A percentile compares a stretch with the other conserved stretches of the same genome.
Conservation (phyloP, 2,113 vertebrate species). For the Paramormyrops kingsleyae region DNA sequence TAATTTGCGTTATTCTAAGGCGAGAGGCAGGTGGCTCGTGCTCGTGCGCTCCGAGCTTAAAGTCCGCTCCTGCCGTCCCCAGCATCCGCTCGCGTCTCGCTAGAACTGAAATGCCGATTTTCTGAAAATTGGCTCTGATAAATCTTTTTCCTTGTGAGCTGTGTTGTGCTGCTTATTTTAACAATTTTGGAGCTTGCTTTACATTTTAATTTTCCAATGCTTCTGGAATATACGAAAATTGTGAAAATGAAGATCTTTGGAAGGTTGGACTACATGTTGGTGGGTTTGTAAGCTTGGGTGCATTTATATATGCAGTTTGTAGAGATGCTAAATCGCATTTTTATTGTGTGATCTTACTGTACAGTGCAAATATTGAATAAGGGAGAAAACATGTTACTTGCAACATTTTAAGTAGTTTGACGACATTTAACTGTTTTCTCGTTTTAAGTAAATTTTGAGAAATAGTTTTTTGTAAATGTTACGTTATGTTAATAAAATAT, state of each 20-base stretch:
- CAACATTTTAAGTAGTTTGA: background rate
- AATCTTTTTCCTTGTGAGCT: background rate
- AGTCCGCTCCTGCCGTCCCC: background rate
- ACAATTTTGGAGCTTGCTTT: background rate
- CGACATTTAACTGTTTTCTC: background rate
- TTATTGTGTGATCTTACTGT: background rate
- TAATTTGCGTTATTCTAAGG: constrained; percentile 58
- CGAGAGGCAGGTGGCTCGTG: constrained; percentile 43
- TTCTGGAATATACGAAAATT: constrained; percentile 41
- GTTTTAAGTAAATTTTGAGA: background rate
- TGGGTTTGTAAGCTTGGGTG: constrained; percentile 50
- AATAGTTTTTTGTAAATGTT: background rate
- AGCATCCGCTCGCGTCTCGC: background rate
- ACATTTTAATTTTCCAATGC: constrained; percentile 32
- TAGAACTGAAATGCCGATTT: constrained; percentile 6
- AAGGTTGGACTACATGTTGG: constrained; percentile 64
- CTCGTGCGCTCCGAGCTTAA: constrained; percentile 22
- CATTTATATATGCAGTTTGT: background rate
- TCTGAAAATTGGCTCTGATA: background rate
- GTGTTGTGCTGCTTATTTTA: background rate
- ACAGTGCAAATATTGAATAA: background rate
- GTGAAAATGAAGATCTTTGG: constrained; percentile 74
- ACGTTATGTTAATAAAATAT: background rate
- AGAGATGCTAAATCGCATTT: background rate
- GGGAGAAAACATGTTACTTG: background rate